Evolutionary conservation across 2,888 invertebrate genomes (phyloP).

Genomic region (Apodemia duryi): DNA sequence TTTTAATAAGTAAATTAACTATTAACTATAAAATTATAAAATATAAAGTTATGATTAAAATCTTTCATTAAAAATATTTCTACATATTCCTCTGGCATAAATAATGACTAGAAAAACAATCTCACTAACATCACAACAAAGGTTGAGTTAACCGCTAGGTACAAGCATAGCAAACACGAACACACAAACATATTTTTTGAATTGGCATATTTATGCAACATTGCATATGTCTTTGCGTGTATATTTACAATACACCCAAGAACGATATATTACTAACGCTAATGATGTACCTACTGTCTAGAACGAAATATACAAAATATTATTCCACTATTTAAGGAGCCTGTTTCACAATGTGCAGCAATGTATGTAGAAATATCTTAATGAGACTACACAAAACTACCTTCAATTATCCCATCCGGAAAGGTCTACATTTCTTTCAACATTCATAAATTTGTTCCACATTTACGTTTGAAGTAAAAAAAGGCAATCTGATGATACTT

Average conservation of each 20-base stretch:
- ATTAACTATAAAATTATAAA: no score
- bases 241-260: background rate
- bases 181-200: conserved; percentile 3
- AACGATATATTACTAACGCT: background rate
- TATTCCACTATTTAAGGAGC: background rate
- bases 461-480: no score
- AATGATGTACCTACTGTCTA: conserved; percentile 4
- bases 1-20: no score
- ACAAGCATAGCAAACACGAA: conserved; percentile 7
- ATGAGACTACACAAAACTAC: background rate
- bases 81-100: background rate
- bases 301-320: conserved; percentile 3
- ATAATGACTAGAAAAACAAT: conserved; percentile 11
- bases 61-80: background rate
- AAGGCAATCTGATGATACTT: no score
- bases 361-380: no score
- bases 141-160: conserved; percentile 5
- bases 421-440: background rate
- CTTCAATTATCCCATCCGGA: background rate
- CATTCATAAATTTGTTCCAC: background rate
- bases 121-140: background rate
- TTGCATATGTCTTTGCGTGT: background rate
- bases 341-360: background rate
- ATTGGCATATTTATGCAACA: conserved; percentile 10
- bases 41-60: no score